Conservation (phyloP, 1,140 invertebrate genomes). For the Camponotus floridanus region DNA sequence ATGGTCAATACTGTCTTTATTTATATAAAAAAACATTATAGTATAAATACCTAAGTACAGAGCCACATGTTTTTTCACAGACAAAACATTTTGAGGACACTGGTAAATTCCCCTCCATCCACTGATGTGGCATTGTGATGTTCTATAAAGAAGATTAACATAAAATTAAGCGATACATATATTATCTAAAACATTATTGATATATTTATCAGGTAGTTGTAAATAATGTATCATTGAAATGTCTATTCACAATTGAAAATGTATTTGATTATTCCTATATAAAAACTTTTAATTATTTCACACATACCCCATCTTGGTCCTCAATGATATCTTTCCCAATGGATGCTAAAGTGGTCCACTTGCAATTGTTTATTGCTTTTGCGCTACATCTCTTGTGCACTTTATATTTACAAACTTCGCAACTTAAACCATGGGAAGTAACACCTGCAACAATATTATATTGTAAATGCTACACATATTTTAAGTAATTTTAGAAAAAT, state of each 20-base stretch:
- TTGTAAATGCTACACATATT: background rate
- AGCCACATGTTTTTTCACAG: conserved; percentile 99
- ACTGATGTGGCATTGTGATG: conserved; percentile 98
- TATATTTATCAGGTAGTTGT: conserved; percentile 1
- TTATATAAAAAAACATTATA: background rate
- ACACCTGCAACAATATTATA: conserved; percentile 88
- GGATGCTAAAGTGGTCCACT: conserved; percentile 98
- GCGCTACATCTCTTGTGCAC: conserved; percentile 97
- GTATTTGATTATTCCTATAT: background rate
- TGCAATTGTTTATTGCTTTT: conserved; percentile 97
- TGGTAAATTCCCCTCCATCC: conserved; percentile 98
- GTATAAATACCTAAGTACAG: conserved; percentile 92
- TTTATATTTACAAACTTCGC: conserved; percentile 99
- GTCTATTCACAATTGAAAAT: background rate
- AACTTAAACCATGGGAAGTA: conserved; percentile 97
- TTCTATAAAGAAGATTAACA: conserved; percentile 88
- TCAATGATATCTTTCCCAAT: conserved; percentile 97
- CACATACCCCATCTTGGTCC: conserved; percentile 94
- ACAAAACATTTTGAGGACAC: conserved; percentile 96
- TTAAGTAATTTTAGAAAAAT: background rate
- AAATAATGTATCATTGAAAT: background rate
- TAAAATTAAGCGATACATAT: background rate
- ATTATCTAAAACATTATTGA: conserved; percentile 21
- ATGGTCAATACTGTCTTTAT: background rate
- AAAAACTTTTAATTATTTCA: conserved; percentile 5